Evolutionary conservation across 2,113 vertebrate genomes (phyloP), one percentile per base, ranked within the genome.

Genomic region (Panurus biarmicus): DNA sequence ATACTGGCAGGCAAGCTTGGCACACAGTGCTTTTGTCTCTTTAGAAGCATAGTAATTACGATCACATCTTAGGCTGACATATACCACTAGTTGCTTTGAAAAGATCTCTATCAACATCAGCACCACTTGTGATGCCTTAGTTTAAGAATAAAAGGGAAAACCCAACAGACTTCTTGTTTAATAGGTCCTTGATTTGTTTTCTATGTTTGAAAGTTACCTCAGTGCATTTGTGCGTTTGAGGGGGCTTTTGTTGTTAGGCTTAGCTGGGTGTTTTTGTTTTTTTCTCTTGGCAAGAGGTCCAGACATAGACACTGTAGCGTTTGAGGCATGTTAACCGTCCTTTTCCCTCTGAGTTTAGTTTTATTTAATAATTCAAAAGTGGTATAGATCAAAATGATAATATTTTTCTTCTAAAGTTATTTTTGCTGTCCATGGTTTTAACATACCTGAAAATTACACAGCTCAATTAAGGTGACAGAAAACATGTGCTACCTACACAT

Each of bases 391-490:
- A 93, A 96, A 91, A 95, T 85, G 10, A 61, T 89, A 53, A 48
- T 91, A 85, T 93, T 85, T 91, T 96, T 95, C 33, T 93, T 65
- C 44, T 78, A 10, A 92, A 90, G 54, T 66, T 94, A 80, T 93
- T 96, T 95, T 96, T 87, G 87, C 78, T 97, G 82, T 84, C 64
- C 60, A 14, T 96, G 88, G 56, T 94, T 96, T 97, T 92, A 74
- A 88, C 72, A 73, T 36, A 81, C 33, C 29, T 94, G 77, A 93
- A 97, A 94, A 96, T 96, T 90, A 60, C 64, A 71, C 77, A 92
- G 44, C 67, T 96, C 74, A 60, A 11, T 82, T 29, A 90, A 84
- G 83, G 75, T 85, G n/a, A 2, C 28, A 84, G 72, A 94, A 95
- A 83, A 56, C 66, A 48, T 16, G 22, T 33, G 13, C 25, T 61